Base-by-base conservation (phyloP, 2,113 vertebrate species). In the Pterocles gutturalis region DNA sequence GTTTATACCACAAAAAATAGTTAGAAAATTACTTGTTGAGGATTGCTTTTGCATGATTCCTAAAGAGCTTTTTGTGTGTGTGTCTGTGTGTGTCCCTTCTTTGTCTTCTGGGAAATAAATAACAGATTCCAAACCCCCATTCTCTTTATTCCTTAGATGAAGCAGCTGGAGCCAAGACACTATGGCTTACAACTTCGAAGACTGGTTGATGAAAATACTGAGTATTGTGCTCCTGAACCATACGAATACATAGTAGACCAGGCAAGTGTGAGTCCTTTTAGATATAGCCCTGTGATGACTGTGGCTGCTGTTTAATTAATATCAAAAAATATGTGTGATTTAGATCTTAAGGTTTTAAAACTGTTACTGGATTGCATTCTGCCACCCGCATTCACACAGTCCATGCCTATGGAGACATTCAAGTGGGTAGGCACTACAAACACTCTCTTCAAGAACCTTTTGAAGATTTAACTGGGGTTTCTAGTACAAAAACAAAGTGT, bases 101-200 rank as follows among this genome's bases (percentile, higher is more conserved):
- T 53, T 73, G 49, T 58, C 20, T 77, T 82, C 28, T 91, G 49
- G 36, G 57, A 92, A 90, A 89, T 69, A 86, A 91, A 81, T 70
- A 60, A 83, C 15, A 48, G 92, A 83, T 81, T 86, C 38, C 53
- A 85, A 73, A 83, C 28, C n/a, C 9, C 9, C 18, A 2, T 84
- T 76, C 24, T 95, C 16, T 91, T 93, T 66, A 48, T 94, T 85
- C 53, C 64, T 31, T 92, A 99, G 99, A 98, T 98, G 97, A 99
- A 98, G 83, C 99, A 99, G 57, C 91, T 99, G 98, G 99, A 99
- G 57, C 98, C 98, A 22, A 97, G 95, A 82, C 92, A 98, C 91
- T 98, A 99, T 31, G 96, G 98, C 57, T 97, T 99, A 28, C 98
- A 98, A 1, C 98, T 99, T 79, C 98, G 98, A 91, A 98, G 98